Evolutionary conservation across 2,113 vertebrate species (phyloP), one percentile per base, ranked within the genome.

Genomic region (Apaloderma vittatum): DNA sequence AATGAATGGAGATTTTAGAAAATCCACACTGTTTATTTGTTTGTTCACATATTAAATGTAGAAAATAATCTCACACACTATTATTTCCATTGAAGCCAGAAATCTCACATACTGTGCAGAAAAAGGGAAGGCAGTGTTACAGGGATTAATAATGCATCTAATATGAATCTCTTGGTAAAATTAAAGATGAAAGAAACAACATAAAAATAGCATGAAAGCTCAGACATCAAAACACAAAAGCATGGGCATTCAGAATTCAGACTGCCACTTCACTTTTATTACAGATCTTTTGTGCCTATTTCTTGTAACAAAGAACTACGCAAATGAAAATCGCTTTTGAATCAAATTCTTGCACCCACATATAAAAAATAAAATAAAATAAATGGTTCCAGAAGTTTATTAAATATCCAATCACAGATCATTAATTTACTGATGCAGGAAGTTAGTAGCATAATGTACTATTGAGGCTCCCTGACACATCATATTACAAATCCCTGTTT

Each of bases 101-200:
- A 68, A 66, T 86, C 22, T 71, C 66, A 81, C 87, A 94, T 29
- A 71, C 48, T 89, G 71, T 54, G 65, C 68, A 78, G 68, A 93
- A 93, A 83, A 88, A 68, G 15, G 48, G 45, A 86, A 66, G n/a
- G 74, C 45, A 79, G 58, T 48, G 43, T 55, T 87, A 82, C 59
- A 81, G 61, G 49, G 82, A 96, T 96, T 93, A 96, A 95, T 85
- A 86, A 95, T 85, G 76, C 61, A 92, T 86, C 72, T 48, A 94
- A 89, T 76, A 94, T 90, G 91, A 96, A 94, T 80, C 67, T 92
- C 74, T 82, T 74, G 76, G 85, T 87, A 84, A 95, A 97, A 97
- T 91, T 87, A 73, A 91, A 75, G 82, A 94, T 89, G 91, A 96
- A 97, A 96, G 75, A 95, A 96, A 80, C 26, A 74, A 86, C 85